phyloP scores from a whole-genome alignment of 2,888 invertebrate species.

The Xylophagus ater region DNA sequence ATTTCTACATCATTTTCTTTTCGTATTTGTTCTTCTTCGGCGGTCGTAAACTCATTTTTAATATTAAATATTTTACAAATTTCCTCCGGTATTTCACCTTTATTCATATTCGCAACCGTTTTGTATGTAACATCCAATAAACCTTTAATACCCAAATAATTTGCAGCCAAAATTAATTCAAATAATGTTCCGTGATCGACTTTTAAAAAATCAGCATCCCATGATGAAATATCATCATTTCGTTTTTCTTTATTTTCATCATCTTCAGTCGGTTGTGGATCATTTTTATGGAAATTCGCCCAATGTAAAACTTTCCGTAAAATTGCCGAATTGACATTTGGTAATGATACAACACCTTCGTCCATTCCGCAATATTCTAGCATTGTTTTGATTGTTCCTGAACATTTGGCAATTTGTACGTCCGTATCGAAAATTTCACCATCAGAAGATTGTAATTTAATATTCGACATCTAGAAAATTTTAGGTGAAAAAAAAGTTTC shows the following conservation, averaged over 20 bases:
- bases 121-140: slow-evolving; percentile 96
- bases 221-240: slow-evolving; percentile 97
- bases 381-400: slow-evolving; percentile 97
- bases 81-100: slow-evolving; percentile 95
- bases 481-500: too few relatives aligned
- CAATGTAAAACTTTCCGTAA: slow-evolving; percentile 87
- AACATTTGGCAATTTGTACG: slow-evolving; percentile 94
- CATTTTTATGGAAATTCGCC: slow-evolving; percentile 91
- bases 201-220: slow-evolving; percentile 99
- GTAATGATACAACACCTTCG: slow-evolving; percentile 86
- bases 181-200: slow-evolving; percentile 95
- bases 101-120: slow-evolving; percentile 97
- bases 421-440: slow-evolving; percentile 94
- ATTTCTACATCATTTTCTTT: slow-evolving; percentile 94
- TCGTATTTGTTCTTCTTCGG: slow-evolving; percentile 96
- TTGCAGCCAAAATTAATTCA: slow-evolving; percentile 92
- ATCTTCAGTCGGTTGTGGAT: slow-evolving; percentile 91
- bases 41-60: slow-evolving; percentile 90
- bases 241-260: slow-evolving; percentile 96
- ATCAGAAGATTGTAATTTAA: slow-evolving; percentile 90
- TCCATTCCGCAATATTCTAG: slow-evolving; percentile 88
- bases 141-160: slow-evolving; percentile 92
- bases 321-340: slow-evolving; percentile 95
- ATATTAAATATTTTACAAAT: slow-evolving; percentile 95
- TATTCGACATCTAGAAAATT: slow-evolving; percentile 69